Percentiles rank a stretch among this genome's conserved stretches.
phyloP scores from a whole-genome alignment of 2,888 invertebrate species.

The Bellardia bayeri region DNA sequence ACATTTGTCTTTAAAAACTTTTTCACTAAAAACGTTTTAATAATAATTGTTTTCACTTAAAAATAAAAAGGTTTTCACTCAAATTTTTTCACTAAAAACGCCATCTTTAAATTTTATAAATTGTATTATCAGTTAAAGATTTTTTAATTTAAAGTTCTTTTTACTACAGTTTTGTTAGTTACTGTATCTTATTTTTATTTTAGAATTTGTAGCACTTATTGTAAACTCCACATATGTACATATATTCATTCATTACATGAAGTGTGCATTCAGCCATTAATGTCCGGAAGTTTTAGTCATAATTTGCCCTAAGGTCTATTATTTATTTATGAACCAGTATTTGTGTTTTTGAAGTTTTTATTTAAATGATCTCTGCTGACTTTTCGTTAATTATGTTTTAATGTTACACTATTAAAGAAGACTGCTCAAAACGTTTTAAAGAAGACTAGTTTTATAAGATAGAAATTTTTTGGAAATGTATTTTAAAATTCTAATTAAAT shows the following conservation, averaged over 20 bases:
- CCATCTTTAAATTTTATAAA: no score
- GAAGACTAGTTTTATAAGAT: no score
- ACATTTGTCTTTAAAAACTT: no score
- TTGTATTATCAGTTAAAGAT: no score
- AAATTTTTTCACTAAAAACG: no score
- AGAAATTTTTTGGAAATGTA: no score
- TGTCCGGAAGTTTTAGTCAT: conserved; percentile 55
- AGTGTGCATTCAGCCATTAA: conserved; percentile 14
- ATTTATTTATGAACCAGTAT: conserved; percentile 33
- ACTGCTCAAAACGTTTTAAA: background rate
- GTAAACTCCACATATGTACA: background rate
- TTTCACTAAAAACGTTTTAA: no score
- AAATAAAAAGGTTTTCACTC: no score
- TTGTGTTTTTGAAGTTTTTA: background rate
- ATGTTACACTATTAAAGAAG: background rate
- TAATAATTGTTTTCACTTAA: no score
- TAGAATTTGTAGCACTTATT: background rate
- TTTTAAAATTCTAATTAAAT: no score
- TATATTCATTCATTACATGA: background rate
- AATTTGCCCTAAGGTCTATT: conserved; percentile 48
- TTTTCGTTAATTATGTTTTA: background rate
- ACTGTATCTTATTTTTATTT: background rate
- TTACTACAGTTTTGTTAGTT: background rate
- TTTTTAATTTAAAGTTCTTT: background rate
- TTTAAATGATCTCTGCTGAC: conserved; percentile 19